Evolutionary conservation across 2,113 vertebrate genomes (phyloP).

Genomic region (Eulemur macaco): DNA sequence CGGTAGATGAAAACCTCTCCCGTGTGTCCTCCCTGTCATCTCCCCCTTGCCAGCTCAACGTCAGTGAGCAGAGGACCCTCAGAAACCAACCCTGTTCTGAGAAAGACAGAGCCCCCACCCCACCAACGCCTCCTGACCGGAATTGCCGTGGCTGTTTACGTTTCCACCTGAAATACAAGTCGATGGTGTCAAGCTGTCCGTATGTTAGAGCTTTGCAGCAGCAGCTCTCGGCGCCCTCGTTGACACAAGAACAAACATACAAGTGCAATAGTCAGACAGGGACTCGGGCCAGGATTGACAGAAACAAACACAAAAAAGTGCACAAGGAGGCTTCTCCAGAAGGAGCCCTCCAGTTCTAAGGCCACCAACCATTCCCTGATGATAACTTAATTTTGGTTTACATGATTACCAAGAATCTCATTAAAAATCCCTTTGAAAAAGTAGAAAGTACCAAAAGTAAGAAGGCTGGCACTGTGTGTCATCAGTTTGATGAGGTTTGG

Average conservation of each 20-base stretch:
- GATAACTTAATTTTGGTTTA: not conserved
- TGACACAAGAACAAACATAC: not conserved
- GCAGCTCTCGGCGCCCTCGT: not conserved
- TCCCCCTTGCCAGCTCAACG: not conserved
- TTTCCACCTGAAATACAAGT: not conserved
- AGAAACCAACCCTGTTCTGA: not conserved
- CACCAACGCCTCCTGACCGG: not conserved
- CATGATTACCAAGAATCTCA: not conserved
- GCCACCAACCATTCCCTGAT: not conserved
- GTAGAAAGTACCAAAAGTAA: not conserved
- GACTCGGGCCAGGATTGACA: not conserved
- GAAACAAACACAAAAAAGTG: not conserved
- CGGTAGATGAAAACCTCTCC: not conserved
- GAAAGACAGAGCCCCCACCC: not conserved
- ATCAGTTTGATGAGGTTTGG: not conserved
- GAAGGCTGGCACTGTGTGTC: not conserved
- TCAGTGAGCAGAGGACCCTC: not conserved
- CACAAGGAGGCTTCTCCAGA: not conserved
- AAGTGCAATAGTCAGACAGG: not conserved
- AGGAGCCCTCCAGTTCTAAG: not conserved
- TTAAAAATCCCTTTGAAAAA: not conserved
- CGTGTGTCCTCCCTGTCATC: fast-evolving
- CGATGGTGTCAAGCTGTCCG: not conserved
- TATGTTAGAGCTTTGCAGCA: not conserved
- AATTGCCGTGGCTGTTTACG: not conserved